Conservation (phyloP, 2,888 invertebrate genomes). For the Mesochorus sp. region DNA sequence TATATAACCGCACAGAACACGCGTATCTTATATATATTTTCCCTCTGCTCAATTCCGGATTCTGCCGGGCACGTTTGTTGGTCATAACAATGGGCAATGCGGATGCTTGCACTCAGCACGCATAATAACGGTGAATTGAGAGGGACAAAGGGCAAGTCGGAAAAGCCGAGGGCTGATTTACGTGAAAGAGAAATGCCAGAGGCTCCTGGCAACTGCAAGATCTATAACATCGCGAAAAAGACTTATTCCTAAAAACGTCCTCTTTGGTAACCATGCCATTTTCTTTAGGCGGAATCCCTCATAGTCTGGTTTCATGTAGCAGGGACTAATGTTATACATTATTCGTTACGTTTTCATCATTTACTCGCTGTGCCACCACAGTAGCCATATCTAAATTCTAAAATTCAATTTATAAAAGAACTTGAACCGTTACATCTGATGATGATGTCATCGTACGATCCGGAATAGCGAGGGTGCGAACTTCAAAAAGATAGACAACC, state of each 20-base stretch:
- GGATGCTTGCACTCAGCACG: conserved; percentile 57
- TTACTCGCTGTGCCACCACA: not conserved
- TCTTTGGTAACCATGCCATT: conserved; percentile 12
- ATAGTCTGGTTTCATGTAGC: not conserved
- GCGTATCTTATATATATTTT: conserved; percentile 5
- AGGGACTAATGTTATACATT: not conserved
- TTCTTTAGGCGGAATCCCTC: not conserved
- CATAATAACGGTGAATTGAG: conserved; percentile 47
- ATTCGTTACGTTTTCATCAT: not conserved
- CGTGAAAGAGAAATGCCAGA: conserved; percentile 33
- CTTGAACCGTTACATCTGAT: too few relatives aligned
- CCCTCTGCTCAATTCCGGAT: conserved; percentile 6
- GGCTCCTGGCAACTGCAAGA: conserved; percentile 41
- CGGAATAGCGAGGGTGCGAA: conserved; percentile 10
- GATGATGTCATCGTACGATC: conserved; percentile 10
- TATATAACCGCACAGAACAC: not conserved
- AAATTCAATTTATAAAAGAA: too few relatives aligned
- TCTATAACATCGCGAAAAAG: conserved; percentile 40
- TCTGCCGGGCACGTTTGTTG: conserved; percentile 22
- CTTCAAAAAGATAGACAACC: conserved; percentile 3
- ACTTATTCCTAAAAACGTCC: conserved; percentile 23
- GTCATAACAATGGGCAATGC: conserved; percentile 43
- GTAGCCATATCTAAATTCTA: not conserved
- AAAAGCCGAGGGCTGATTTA: conserved; percentile 45
- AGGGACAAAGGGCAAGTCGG: conserved; percentile 18